Conservation (phyloP, 92 coral and sea anemone species). For the Epizoanthus rinbou region DNA sequence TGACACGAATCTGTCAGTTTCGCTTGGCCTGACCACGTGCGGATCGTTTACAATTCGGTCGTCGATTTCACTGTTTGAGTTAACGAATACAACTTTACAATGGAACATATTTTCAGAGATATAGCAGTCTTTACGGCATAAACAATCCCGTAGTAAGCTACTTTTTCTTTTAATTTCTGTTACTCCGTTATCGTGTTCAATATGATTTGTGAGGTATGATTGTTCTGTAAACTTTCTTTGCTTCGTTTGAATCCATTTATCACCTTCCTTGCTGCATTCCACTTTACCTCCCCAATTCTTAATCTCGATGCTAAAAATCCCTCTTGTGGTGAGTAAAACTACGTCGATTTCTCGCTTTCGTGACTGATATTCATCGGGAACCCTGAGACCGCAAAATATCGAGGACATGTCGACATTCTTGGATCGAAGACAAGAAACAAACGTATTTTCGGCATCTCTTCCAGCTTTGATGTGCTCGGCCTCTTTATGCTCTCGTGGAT, state of each 20-base stretch:
- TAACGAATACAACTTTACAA: slow-evolving; percentile 84
- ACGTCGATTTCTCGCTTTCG: slow-evolving; percentile 92
- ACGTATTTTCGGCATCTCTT: slow-evolving; percentile 85
- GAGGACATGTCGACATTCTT: slow-evolving; percentile 72
- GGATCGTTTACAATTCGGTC: slow-evolving; percentile 62
- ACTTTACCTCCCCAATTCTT: slow-evolving; percentile 93
- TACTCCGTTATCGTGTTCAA: slow-evolving; percentile 87
- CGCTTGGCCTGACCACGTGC: slow-evolving; percentile 64
- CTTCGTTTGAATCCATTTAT: slow-evolving; percentile 88
- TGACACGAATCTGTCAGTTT: slow-evolving; percentile 69
- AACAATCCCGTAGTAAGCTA: slow-evolving; percentile 80
- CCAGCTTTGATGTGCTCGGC: slow-evolving; percentile 90
- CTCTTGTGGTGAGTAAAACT: slow-evolving; percentile 76
- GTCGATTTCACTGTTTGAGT: slow-evolving; percentile 73
- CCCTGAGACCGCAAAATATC: slow-evolving; percentile 89
- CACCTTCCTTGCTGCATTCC: slow-evolving; percentile 67
- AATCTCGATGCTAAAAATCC: slow-evolving; percentile 84
- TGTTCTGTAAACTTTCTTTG: slow-evolving; percentile 55
- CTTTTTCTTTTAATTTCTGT: slow-evolving; percentile 69
- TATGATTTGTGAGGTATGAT: slow-evolving; percentile 65
- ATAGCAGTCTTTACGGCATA: slow-evolving; percentile 73
- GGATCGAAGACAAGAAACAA: slow-evolving; percentile 69
- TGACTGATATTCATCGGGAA: slow-evolving; percentile 92
- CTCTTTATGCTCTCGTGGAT: slow-evolving; percentile 87
- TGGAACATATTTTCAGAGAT: slow-evolving; percentile 67